These are phyloP conservation scores for Rhegmatorhina hoffmannsi DNA, from an alignment of 2,113 vertebrate species.

Conservation along the genomic window DNA sequence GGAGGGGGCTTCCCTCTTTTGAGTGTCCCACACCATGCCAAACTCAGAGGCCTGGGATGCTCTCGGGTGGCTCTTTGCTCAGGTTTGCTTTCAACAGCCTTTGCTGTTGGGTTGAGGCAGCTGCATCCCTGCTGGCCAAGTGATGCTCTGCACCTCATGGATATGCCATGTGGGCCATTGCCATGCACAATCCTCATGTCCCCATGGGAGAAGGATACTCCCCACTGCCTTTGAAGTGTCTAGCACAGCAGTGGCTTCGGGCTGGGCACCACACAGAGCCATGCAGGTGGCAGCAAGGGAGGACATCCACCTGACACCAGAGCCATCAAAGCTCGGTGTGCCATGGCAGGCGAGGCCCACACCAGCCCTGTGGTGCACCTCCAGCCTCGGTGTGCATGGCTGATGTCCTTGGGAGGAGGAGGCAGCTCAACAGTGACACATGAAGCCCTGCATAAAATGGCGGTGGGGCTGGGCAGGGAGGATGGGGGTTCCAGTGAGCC, in stretches of 20 bases:
- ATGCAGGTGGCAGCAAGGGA: fast-evolving
- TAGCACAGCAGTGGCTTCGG: background rate
- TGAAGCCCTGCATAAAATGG: background rate
- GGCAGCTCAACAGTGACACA: background rate
- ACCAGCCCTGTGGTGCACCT: background rate
- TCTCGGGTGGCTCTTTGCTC: fast-evolving
- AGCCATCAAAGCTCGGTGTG: background rate
- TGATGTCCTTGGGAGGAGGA: background rate
- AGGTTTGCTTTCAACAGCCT: background rate
- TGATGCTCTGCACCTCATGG: background rate
- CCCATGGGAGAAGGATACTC: background rate
- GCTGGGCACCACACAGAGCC: background rate
- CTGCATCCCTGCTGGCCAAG: slow-evolving; percentile 3
- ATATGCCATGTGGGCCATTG: background rate
- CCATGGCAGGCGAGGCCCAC: background rate
- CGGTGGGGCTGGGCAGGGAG: background rate
- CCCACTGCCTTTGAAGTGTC: fast-evolving
- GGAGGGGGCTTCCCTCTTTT: background rate
- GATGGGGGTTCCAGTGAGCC: fast-evolving
- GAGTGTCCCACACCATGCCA: fast-evolving
- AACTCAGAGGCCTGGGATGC: fast-evolving
- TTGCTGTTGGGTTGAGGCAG: fast-evolving
- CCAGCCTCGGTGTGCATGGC: fast-evolving
- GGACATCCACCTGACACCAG: background rate
- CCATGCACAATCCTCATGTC: background rate